A percentile compares a stretch with the other conserved stretches of the same genome.
These are phyloP conservation scores for Cichladusa arquata DNA, from an alignment of 2,113 vertebrate species.

Conservation along the genomic window DNA sequence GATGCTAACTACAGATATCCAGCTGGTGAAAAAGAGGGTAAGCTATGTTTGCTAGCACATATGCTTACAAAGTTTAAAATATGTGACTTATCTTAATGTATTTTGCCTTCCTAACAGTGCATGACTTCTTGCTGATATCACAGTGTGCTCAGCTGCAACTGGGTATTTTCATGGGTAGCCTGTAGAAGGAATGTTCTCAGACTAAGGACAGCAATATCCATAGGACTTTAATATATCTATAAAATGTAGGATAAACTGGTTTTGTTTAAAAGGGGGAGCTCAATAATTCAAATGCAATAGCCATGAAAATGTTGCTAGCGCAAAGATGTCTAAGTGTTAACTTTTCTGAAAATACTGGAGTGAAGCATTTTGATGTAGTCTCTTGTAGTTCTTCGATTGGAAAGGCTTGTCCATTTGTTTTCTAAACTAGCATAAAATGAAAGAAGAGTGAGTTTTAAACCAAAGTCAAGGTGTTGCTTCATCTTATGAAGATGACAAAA, in stretches of 20 bases:
- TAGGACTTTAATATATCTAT: background rate
- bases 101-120: background rate
- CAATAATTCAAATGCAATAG: background rate
- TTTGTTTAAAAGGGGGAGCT: background rate
- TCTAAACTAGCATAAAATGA: background rate
- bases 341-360: background rate
- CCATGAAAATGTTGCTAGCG: background rate
- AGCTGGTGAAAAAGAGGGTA: background rate
- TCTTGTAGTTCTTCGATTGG: background rate
- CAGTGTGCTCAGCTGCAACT: background rate
- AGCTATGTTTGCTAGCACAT: background rate
- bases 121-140: background rate
- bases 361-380: background rate
- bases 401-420: background rate
- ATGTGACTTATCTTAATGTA: background rate
- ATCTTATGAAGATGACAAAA: background rate
- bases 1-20: background rate
- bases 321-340: background rate
- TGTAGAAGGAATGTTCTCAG: background rate
- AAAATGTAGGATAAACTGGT: background rate
- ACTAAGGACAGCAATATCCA: background rate
- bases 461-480: background rate
- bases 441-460: background rate
- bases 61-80: background rate
- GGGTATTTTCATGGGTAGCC: background rate